phyloP scores from a whole-genome alignment of 2,888 invertebrate species.

The Sphaeridia pumilis region DNA sequence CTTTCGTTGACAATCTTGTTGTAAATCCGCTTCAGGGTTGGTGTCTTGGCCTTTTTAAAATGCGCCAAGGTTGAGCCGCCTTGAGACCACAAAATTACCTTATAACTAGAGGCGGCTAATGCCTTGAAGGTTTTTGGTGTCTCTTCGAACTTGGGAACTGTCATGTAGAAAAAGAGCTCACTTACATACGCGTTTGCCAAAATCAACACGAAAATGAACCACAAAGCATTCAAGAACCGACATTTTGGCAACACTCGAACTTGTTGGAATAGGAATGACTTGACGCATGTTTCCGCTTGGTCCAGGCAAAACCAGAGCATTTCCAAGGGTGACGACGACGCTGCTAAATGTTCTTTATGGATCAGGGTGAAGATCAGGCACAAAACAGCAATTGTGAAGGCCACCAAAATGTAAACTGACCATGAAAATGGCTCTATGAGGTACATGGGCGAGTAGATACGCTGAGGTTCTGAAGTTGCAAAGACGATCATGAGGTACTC shows the following conservation, averaged over 20 bases:
- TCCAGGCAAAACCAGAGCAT: too few species aligned
- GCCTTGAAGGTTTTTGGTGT: neutral
- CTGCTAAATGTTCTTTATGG: neutral
- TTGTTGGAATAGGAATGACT: too few species aligned
- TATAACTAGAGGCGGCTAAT: neutral
- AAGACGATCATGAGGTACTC: neutral
- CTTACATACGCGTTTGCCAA: neutral
- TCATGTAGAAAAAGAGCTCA: neutral
- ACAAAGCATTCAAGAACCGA: neutral
- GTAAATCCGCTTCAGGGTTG: neutral
- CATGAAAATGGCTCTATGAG: neutral
- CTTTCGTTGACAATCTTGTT: neutral
- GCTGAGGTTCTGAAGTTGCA: neutral
- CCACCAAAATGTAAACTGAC: neutral
- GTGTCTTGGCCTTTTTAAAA: neutral
- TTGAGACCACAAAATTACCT: neutral
- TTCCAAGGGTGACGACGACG: neutral
- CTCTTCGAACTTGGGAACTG: neutral
- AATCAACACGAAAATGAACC: neutral
- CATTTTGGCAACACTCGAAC: too few species aligned
- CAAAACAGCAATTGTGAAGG: neutral
- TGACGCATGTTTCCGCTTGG: neutral
- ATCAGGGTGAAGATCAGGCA: neutral
- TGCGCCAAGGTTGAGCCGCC: neutral
- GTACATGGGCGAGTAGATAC: neutral